A percentile compares a stretch with the other conserved stretches of the same genome.
Conservation (phyloP, 2,888 invertebrate species). For the Cerceris rybyensis region DNA sequence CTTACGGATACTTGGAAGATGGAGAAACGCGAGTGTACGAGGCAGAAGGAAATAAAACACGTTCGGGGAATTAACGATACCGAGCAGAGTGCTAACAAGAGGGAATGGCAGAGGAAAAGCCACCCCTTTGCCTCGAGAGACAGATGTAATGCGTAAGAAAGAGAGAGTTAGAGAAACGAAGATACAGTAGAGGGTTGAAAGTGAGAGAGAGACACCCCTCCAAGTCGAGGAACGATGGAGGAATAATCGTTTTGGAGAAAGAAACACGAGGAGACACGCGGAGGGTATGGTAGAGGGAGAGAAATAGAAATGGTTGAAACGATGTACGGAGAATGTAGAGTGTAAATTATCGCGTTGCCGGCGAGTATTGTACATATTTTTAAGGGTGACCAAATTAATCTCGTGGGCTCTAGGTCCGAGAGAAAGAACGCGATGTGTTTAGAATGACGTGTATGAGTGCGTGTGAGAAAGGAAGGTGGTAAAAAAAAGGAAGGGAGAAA, state of each 20-base stretch:
- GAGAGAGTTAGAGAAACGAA: not conserved
- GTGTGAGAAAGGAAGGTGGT: not conserved
- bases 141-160: slow-evolving; percentile 12
- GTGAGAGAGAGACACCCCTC: not conserved
- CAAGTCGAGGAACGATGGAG: slow-evolving; percentile 10
- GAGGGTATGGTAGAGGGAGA: slow-evolving; percentile 29
- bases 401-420: slow-evolving; percentile 8
- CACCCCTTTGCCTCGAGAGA: slow-evolving; percentile 9
- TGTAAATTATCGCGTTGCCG: slow-evolving; percentile 75
- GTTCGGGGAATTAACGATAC: slow-evolving; percentile 12
- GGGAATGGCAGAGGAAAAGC: not conserved
- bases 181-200: not conserved
- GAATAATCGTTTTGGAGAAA: slow-evolving; percentile 25
- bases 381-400: slow-evolving; percentile 66
- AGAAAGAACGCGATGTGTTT: slow-evolving; percentile 6
- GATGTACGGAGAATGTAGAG: slow-evolving; percentile 38
- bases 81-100: slow-evolving; percentile 7
- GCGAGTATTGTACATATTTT: slow-evolving; percentile 76
- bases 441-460: not conserved
- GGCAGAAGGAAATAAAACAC: slow-evolving; percentile 2
- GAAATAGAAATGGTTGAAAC: slow-evolving; percentile 25
- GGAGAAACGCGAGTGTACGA: not conserved
- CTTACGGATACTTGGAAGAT: not conserved
- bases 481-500: slow-evolving; percentile 3
- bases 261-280: slow-evolving; percentile 31